phyloP scores from a whole-genome alignment of 2,888 invertebrate genomes.

The Drosophila austrosaltans region DNA sequence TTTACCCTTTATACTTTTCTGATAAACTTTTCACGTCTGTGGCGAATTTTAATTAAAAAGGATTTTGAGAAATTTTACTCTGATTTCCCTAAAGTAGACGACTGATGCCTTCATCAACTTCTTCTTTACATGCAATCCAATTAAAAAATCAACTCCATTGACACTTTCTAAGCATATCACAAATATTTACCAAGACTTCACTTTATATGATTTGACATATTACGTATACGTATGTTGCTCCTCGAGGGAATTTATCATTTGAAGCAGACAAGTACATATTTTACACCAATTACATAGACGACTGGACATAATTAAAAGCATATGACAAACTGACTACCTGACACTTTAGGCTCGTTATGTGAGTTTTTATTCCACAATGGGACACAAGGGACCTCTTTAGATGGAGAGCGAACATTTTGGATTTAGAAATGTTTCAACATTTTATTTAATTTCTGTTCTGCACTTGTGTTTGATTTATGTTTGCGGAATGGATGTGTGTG shows the following conservation, averaged over 20 bases:
- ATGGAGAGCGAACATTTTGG: constrained; percentile 32
- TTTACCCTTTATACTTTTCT: background rate
- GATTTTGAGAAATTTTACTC: background rate
- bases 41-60: too few species aligned
- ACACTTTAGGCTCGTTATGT: constrained; percentile 34
- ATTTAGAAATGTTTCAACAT: constrained; percentile 28
- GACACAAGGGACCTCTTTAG: constrained; percentile 45
- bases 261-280: constrained; percentile 44
- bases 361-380: constrained; percentile 40
- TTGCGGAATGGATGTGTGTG: constrained; percentile 17
- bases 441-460: constrained; percentile 42
- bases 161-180: constrained; percentile 10
- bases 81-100: background rate
- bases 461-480: constrained; percentile 8
- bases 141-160: constrained; percentile 7
- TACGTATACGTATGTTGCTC: constrained; percentile 36
- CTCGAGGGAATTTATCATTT: constrained; percentile 39
- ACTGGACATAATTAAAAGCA: constrained; percentile 42
- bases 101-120: background rate
- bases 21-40: too few species aligned
- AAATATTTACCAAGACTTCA: constrained; percentile 13
- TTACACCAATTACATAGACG: constrained; percentile 57
- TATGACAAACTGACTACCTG: constrained; percentile 28
- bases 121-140: background rate
- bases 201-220: constrained; percentile 18